Base-by-base conservation (phyloP, 2,797 vertebrate species). In the Rhinophrynus dorsalis region DNA sequence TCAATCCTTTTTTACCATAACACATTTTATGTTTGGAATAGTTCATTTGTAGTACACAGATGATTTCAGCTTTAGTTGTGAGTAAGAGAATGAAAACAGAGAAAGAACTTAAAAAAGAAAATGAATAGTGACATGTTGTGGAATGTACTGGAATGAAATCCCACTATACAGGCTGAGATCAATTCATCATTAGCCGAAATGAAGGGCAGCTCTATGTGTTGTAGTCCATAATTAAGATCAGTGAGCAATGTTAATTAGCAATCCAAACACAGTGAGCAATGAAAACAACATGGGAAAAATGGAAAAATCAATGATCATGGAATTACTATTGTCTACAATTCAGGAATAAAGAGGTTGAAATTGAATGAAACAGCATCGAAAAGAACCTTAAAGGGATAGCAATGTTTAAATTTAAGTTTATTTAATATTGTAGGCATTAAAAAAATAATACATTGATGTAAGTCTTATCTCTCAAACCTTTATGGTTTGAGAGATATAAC, bases 271-370 rank as follows among this genome's bases (percentile, higher is more conserved):
- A 62, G 37, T 8, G 35, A 52, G 38, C 56, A 61, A 51, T 52
- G 58, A 40, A 62, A 70, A 62, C 18, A 45, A 17, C 40, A 55
- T 24, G 32, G 27, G 23, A 54, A 54, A 59, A 29, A 62, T 54
- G 47, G 58, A 70, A 70, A 70, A 55, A 70, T 70, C 67, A 70
- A 62, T 69, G 8, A 15, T 5, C 18, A 48, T 12, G 12, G 38
- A 61, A 54, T 61, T 52, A 44, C 29, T 37, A 27, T 69, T 52
- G 48, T 44, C 27, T 61, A 20, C 27, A 42, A 62, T 40, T 33
- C 8, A 32, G 13, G 11, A 44, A 56, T 33, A 27, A 30, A 30
- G 29, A 9, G 29, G 29, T 4, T 4, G 29, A 30, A 9, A 4
- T 4, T 4, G 29, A 30, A n/a, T n/a, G n/a, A n/a, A n/a, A n/a